Base-by-base conservation (phyloP, 2,888 invertebrate species). In the Ceramica pisi region DNA sequence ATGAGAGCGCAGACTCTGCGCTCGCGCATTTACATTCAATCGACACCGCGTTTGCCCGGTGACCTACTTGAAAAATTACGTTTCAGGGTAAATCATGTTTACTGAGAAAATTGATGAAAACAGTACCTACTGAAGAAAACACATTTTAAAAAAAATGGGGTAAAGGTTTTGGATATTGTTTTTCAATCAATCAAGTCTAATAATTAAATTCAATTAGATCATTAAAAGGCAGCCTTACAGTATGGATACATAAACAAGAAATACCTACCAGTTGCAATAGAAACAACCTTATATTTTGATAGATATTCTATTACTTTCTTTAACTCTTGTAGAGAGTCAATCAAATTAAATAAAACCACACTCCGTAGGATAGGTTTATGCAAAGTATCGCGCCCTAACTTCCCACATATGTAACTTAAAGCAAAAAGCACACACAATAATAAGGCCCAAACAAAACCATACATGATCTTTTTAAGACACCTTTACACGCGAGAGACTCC, bases 1-100 rank as follows among this genome's bases (percentile, higher is more conserved):
- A 93, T 91, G 91, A 89, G 88, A 88, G 85, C 84, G 83, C 85
- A 80, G 84, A 75, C 82, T 80, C 82, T 80, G 90, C 90, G 91
- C 89, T 72, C 77, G 92, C 92, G 89, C 94, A 95, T 94, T 94
- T 93, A 92, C 94, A 95, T 94, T 94, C 90, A 95, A 94, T 94
- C 90, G 91, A 86, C 80, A 75, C 90, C 82, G 86, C 86, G 85
- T 80, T 83, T 79, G 86, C 88, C 82, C 85, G 87, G 89, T 94
- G 94, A 91, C 94, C 93, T 87, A 94, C 92, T 92, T 90, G 80
- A 83, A 82, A 82, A 74, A 75, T 82, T 82, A 86, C 84, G 70
- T 84, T 86, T 82, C 78, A 81, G 72, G 55, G 75, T 82, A 82
- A 64, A 67, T 64, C 55, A 55, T 48, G 44, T 66, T 75, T 63